These are phyloP conservation scores for Hystrix brachyura DNA, from an alignment of 2,113 vertebrate genomes.

Conservation along the genomic window DNA sequence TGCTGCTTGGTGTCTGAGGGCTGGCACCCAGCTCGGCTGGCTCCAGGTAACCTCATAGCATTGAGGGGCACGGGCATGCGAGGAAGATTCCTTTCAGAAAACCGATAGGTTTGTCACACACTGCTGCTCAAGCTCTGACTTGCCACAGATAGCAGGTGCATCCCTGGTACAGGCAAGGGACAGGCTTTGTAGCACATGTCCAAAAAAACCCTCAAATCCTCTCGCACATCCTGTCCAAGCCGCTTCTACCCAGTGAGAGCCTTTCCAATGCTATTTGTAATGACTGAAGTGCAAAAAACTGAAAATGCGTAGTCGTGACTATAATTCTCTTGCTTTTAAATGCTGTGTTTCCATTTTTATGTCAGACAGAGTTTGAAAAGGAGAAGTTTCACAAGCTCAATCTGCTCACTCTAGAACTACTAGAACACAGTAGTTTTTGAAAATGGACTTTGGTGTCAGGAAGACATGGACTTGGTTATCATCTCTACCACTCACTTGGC, in stretches of 20 bases:
- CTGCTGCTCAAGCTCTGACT: conserved; percentile 81
- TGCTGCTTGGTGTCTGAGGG: not conserved
- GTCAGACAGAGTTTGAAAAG: not conserved
- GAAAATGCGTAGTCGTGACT: not conserved
- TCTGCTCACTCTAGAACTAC: not conserved
- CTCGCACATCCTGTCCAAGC: not conserved
- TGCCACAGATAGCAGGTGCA: conserved; percentile 77
- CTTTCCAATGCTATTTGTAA: not conserved
- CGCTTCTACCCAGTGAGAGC: not conserved
- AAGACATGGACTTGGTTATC: not conserved
- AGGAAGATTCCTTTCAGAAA: conserved; percentile 76
- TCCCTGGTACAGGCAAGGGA: conserved; percentile 55
- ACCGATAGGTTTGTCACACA: conserved; percentile 73
- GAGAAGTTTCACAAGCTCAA: not conserved
- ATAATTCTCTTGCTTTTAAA: not conserved
- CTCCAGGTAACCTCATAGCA: conserved; percentile 44
- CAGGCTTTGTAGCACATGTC: conserved; percentile 54
- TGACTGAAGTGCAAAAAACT: not conserved
- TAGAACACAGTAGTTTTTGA: not conserved
- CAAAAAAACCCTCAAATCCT: conserved; percentile 41
- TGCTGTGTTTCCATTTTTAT: not conserved
- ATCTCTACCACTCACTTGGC: not conserved
- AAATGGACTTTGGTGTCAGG: not conserved
- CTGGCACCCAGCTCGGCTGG: conserved; percentile 58
- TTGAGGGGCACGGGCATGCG: conserved; percentile 42